Evolutionary conservation across 2,797 vertebrate genomes (phyloP).

Genomic region (Eupleurogrammus muticus): DNA sequence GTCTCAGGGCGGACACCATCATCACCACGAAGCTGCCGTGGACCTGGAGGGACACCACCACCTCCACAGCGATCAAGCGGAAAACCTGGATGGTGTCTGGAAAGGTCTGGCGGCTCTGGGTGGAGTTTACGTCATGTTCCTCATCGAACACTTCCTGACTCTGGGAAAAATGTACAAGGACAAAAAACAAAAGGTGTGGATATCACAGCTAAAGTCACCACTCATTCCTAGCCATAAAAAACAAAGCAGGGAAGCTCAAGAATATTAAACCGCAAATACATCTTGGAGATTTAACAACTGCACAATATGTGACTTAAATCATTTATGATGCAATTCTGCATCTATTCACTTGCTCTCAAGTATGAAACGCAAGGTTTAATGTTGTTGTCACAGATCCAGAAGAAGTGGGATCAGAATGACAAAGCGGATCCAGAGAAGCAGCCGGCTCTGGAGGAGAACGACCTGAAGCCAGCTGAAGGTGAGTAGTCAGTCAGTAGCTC

Average conservation of each 20-base stretch:
- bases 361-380: no score
- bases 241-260: no score
- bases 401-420: constrained; percentile 88
- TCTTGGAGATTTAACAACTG: background rate
- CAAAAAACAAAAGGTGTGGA: constrained; percentile 95
- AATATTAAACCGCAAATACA: no score
- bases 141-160: constrained; percentile 96
- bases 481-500: no score
- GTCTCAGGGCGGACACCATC: constrained; percentile 79
- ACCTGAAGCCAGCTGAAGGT: constrained; percentile 88
- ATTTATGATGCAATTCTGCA: no score
- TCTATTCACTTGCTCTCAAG: no score
- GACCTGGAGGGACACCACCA: constrained; percentile 69
- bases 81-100: constrained; percentile 91
- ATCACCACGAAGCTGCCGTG: constrained; percentile 56
- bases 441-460: constrained; percentile 86
- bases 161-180: constrained; percentile 98
- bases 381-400: constrained; percentile 80
- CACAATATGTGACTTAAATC: no score
- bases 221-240: no score
- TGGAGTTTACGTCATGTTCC: constrained; percentile 98
- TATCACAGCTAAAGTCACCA: no score
- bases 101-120: constrained; percentile 93
- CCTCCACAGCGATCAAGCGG: constrained; percentile 71
- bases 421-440: constrained; percentile 88